Conservation (phyloP, 2,888 invertebrate species). For the Pasiphila rectangulata region DNA sequence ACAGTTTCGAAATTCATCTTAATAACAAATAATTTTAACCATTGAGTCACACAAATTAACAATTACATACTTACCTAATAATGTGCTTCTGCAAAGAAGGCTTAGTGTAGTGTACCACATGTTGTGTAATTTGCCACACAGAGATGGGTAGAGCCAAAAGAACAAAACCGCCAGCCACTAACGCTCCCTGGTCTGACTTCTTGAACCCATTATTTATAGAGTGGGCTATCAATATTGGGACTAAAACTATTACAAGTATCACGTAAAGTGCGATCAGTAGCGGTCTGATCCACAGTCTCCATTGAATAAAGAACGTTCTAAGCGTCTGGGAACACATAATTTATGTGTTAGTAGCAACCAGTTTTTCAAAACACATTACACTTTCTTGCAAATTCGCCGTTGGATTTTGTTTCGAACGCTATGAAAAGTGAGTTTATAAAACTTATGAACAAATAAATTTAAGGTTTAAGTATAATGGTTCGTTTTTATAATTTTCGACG, state of each 20-base stretch:
- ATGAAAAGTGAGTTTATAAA: too few relatives aligned
- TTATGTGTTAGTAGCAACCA: constrained; percentile 32
- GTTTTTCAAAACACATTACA: constrained; percentile 37
- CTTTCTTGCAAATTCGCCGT: too few relatives aligned
- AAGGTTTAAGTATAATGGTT: too few relatives aligned
- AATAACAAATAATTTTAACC: not conserved
- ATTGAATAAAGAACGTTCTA: constrained; percentile 74
- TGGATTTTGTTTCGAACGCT: not conserved
- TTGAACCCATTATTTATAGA: constrained; percentile 89
- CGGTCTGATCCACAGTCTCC: constrained; percentile 96
- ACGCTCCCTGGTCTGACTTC: constrained; percentile 88
- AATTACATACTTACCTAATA: constrained; percentile 83
- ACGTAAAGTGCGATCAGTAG: constrained; percentile 89
- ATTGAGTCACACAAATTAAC: not conserved
- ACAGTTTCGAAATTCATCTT: too few relatives aligned
- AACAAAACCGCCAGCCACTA: constrained; percentile 95
- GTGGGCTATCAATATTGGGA: constrained; percentile 91
- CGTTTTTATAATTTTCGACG: not conserved
- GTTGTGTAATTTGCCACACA: constrained; percentile 96
- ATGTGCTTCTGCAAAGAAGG: constrained; percentile 96
- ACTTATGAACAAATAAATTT: too few relatives aligned
- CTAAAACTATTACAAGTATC: constrained; percentile 89
- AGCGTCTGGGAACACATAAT: constrained; percentile 66
- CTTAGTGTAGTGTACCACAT: constrained; percentile 95
- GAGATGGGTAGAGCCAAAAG: constrained; percentile 94